Evolutionary conservation across 2,113 vertebrate species (phyloP).

Genomic region (Xenopus borealis): DNA sequence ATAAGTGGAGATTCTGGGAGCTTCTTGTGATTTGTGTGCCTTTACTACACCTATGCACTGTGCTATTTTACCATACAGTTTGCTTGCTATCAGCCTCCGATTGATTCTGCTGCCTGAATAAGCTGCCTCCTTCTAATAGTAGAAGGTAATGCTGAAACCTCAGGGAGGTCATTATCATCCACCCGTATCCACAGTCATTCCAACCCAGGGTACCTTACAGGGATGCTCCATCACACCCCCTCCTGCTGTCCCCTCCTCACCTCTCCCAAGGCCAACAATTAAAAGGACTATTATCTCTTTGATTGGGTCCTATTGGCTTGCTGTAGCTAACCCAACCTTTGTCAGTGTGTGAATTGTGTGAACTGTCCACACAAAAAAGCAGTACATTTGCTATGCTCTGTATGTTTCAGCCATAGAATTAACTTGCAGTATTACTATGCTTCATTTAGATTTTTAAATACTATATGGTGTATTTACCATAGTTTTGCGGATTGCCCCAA

Average conservation of each 20-base stretch:
- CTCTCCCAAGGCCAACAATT: conserved; percentile 15
- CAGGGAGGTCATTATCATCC: conserved; percentile 37
- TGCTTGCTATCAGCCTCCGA: not conserved
- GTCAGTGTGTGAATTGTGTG: not conserved
- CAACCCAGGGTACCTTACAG: conserved; percentile 37
- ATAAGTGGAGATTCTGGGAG: too few relatives aligned
- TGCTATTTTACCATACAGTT: too few relatives aligned
- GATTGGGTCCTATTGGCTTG: conserved; percentile 27
- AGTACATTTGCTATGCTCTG: too few relatives aligned
- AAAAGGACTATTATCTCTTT: conserved; percentile 21
- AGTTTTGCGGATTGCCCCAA: too few relatives aligned
- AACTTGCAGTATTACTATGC: too few relatives aligned
- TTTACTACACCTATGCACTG: too few relatives aligned
- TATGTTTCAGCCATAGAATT: too few relatives aligned
- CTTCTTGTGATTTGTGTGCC: too few relatives aligned
- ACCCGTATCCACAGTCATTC: conserved; percentile 34
- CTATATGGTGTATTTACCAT: too few relatives aligned
- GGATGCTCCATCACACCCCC: conserved; percentile 9
- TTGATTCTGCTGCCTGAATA: not conserved
- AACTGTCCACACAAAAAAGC: not conserved
- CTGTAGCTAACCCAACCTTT: conserved; percentile 9
- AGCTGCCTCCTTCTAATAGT: conserved; percentile 6
- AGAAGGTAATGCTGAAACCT: conserved; percentile 25
- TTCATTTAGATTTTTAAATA: too few relatives aligned
- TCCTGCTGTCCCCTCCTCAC: not conserved